Evolutionary conservation across 2,888 invertebrate genomes (phyloP).

Genomic region (Drymonia ruficornis): DNA sequence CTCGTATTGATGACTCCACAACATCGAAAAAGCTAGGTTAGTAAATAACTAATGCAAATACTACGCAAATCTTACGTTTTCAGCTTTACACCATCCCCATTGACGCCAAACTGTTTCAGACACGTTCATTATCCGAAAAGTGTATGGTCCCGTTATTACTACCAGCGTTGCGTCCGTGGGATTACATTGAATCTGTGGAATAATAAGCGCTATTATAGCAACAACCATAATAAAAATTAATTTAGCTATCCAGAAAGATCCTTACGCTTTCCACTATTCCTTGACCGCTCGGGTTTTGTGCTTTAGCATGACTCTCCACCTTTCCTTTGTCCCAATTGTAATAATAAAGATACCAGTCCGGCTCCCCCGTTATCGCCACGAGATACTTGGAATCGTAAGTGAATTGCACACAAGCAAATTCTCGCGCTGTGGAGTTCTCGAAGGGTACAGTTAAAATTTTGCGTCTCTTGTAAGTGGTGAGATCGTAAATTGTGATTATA

Average conservation of each 20-base stretch:
- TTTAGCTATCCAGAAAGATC: neutral
- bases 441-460: slow-evolving; percentile 88
- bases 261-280: slow-evolving; percentile 85
- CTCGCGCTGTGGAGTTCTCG: slow-evolving; percentile 83
- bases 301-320: slow-evolving; percentile 90
- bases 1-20: no score
- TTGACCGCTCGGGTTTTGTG: slow-evolving; percentile 88
- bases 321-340: slow-evolving; percentile 94
- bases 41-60: no score
- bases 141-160: slow-evolving; percentile 86
- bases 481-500: slow-evolving; percentile 89
- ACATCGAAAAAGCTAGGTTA: no score
- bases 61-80: slow-evolving; percentile 79
- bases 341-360: slow-evolving; percentile 92
- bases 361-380: slow-evolving; percentile 91
- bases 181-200: slow-evolving; percentile 89
- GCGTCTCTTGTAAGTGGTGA: slow-evolving; percentile 88
- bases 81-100: slow-evolving; percentile 93
- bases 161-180: slow-evolving; percentile 90
- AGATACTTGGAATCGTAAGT: slow-evolving; percentile 93
- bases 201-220: neutral
- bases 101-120: slow-evolving; percentile 92
- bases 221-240: neutral
- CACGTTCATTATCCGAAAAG: slow-evolving; percentile 90
- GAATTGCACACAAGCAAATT: slow-evolving; percentile 90